These are phyloP conservation scores for Eupithecia pulchellata DNA, from an alignment of 2,888 invertebrate genomes.

Conservation along the genomic window DNA sequence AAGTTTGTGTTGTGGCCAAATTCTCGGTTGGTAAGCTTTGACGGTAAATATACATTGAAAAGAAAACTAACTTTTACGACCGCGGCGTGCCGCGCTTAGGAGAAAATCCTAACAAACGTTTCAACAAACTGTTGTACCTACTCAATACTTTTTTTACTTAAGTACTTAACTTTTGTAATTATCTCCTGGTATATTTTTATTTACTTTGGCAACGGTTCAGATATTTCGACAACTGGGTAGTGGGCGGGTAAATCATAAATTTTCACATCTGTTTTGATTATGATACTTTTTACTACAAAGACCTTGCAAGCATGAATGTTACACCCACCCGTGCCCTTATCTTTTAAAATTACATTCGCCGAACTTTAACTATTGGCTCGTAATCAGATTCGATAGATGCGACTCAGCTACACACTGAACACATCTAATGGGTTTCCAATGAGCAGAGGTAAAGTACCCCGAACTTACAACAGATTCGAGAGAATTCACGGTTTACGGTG, in stretches of 20 bases:
- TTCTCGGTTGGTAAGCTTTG: neutral
- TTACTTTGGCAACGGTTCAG: constrained; percentile 3
- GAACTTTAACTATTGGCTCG: constrained; percentile 1
- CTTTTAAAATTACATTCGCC: neutral
- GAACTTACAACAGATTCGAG: neutral
- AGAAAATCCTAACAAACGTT: neutral
- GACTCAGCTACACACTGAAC: constrained; percentile 1
- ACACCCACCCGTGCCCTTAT: neutral
- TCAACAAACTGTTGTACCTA: neutral
- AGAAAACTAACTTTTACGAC: constrained; percentile 3
- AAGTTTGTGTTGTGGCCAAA: constrained; percentile 17
- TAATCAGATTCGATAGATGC: neutral
- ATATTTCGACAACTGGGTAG: neutral
- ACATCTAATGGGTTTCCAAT: neutral
- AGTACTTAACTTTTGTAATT: neutral
- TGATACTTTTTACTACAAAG: neutral
- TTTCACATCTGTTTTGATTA: neutral
- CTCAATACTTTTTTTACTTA: neutral
- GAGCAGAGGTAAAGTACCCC: neutral
- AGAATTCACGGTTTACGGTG: neutral
- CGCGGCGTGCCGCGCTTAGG: neutral
- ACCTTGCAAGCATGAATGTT: constrained; percentile 7
- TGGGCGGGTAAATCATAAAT: neutral
- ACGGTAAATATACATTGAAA: constrained; percentile 46
- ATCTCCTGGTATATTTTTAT: neutral